These are phyloP conservation scores for Drosophila subquinaria DNA, from an alignment of 2,888 invertebrate genomes.

Conservation along the genomic window DNA sequence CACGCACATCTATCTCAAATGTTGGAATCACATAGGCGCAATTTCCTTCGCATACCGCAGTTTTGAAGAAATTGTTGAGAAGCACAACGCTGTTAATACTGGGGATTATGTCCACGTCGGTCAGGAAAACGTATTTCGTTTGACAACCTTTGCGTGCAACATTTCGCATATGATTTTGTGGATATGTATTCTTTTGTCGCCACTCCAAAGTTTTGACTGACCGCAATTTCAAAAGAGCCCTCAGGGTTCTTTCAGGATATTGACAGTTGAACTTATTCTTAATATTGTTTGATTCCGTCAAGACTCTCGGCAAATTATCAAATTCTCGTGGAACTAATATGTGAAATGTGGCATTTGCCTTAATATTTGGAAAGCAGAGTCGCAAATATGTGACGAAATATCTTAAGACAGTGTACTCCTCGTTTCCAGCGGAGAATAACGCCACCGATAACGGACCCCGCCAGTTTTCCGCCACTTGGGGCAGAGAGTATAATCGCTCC, in stretches of 20 bases:
- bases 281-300: constrained; percentile 41
- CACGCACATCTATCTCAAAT: constrained; percentile 93
- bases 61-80: constrained; percentile 89
- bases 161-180: constrained; percentile 95
- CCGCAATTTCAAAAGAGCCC: constrained; percentile 87
- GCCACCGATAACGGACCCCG: constrained; percentile 94
- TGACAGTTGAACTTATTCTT: constrained; percentile 87
- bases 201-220: constrained; percentile 89
- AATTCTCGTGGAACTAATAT: constrained; percentile 88
- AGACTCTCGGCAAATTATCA: constrained; percentile 76
- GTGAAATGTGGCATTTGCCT: constrained; percentile 91
- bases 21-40: constrained; percentile 97
- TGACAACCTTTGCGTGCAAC: constrained; percentile 94
- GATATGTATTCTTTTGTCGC: constrained; percentile 92
- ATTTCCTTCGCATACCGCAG: constrained; percentile 87
- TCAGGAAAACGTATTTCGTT: constrained; percentile 92
- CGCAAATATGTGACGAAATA: constrained; percentile 91
- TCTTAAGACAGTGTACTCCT: constrained; percentile 90
- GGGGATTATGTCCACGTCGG: constrained; percentile 95
- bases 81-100: constrained; percentile 90
- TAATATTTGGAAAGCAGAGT: constrained; percentile 90
- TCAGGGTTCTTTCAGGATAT: constrained; percentile 89
- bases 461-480: constrained; percentile 93
- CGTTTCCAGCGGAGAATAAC: constrained; percentile 91
- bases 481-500: constrained; percentile 91